These are phyloP conservation scores for Shargacucullia verbasci DNA, from an alignment of 2,888 invertebrate genomes.

Conservation along the genomic window DNA sequence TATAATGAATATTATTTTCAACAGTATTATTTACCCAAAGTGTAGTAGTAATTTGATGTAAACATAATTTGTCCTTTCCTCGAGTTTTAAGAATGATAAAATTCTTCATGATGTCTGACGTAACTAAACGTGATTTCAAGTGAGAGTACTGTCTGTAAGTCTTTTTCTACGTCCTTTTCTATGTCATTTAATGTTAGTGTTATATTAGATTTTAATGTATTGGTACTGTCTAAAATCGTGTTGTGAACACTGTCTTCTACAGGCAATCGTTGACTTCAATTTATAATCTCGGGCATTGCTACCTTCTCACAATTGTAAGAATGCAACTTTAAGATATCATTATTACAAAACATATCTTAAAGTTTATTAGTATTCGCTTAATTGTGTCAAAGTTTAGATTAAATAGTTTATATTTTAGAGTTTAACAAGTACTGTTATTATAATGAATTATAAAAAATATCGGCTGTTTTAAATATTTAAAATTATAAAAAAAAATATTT, in stretches of 20 bases:
- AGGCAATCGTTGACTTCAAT: slow-evolving; percentile 22
- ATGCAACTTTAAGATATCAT: slow-evolving; percentile 22
- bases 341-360: slow-evolving; percentile 32
- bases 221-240: slow-evolving; percentile 24
- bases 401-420: slow-evolving; percentile 25
- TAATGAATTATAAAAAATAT: slow-evolving; percentile 52
- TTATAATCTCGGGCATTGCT: not conserved
- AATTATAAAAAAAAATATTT: slow-evolving; percentile 55
- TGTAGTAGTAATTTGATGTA: slow-evolving; percentile 29
- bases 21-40: slow-evolving; percentile 49
- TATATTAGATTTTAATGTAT: slow-evolving; percentile 59
- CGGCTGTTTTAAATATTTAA: slow-evolving; percentile 65
- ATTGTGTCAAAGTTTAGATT: slow-evolving; percentile 47
- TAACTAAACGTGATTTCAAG: slow-evolving; percentile 86
- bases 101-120: slow-evolving; percentile 69
- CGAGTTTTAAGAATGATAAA: slow-evolving; percentile 34
- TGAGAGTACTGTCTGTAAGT: slow-evolving; percentile 82
- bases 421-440: slow-evolving; percentile 32
- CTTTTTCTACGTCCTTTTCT: slow-evolving; percentile 88
- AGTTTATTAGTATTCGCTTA: slow-evolving; percentile 37
- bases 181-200: slow-evolving; percentile 87
- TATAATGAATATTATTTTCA: slow-evolving; percentile 24
- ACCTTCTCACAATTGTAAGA: slow-evolving; percentile 22
- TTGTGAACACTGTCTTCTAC: slow-evolving; percentile 40
- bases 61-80: slow-evolving; percentile 38